A percentile compares a stretch with the other conserved stretches of the same genome.
phyloP scores from a whole-genome alignment of 2,888 invertebrate genomes.

The Tetranychus piercei region DNA sequence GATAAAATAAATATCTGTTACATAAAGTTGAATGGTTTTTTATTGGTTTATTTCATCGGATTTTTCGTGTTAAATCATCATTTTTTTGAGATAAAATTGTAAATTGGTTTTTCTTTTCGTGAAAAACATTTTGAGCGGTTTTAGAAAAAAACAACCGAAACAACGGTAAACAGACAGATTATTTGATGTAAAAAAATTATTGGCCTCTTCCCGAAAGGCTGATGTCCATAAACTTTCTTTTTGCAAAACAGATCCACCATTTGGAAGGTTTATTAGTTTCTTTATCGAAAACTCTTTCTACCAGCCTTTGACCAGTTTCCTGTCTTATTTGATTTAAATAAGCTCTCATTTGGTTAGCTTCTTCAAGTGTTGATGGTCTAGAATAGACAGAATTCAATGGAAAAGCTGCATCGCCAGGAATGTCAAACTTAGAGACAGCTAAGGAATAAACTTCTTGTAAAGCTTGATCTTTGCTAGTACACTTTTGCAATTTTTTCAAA shows the following conservation, averaged over 20 bases:
- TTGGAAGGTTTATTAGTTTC: constrained; percentile 67
- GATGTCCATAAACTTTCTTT: constrained; percentile 99
- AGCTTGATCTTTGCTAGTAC: constrained; percentile 63
- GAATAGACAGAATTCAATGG: constrained; percentile 88
- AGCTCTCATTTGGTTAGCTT: constrained; percentile 68
- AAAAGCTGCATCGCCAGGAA: constrained; percentile 72
- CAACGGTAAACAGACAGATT: not conserved
- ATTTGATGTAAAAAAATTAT: not conserved
- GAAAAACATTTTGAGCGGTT: not conserved
- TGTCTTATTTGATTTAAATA: constrained; percentile 86
- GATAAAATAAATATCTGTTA: not conserved
- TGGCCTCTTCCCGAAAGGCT: constrained; percentile 67
- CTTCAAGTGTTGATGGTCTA: constrained; percentile 54
- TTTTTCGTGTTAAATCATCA: not conserved
- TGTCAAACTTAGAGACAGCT: constrained; percentile 53
- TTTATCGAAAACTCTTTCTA: constrained; percentile 72
- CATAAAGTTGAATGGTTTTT: not conserved
- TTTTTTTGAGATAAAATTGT: not conserved
- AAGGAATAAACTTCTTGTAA: constrained; percentile 88
- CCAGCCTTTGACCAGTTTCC: constrained; percentile 75
- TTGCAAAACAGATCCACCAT: constrained; percentile 99
- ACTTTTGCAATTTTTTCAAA: constrained; percentile 76
- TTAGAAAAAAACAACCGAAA: not conserved
- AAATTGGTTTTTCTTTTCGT: no score
- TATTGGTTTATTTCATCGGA: not conserved